phyloP scores from a whole-genome alignment of 2,113 vertebrate genomes.

The Phrynosoma platyrhinos region DNA sequence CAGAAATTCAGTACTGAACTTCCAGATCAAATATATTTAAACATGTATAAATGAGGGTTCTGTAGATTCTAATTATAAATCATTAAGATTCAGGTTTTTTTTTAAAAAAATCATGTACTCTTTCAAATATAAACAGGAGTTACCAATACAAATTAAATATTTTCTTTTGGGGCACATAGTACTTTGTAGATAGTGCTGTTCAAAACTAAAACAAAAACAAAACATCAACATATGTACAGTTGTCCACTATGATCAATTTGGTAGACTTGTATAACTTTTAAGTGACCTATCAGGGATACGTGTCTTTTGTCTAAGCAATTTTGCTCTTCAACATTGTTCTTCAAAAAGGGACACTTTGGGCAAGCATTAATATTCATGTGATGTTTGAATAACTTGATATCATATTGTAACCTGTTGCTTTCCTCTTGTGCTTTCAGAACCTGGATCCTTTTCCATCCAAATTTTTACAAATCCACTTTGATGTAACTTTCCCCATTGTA shows the following conservation, averaged over 20 bases:
- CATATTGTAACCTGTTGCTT: background rate
- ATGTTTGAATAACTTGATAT: background rate
- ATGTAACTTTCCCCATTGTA: background rate
- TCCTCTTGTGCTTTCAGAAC: background rate
- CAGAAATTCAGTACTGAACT: background rate
- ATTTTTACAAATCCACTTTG: background rate
- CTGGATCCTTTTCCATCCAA: background rate
- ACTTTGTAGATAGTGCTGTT: background rate
- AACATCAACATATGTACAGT: background rate
- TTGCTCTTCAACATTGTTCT: background rate
- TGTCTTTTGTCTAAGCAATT: background rate
- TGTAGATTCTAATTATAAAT: background rate
- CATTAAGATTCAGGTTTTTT: background rate
- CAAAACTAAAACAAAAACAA: too few species aligned
- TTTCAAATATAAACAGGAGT: background rate
- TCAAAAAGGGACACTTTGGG: background rate
- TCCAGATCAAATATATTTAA: background rate
- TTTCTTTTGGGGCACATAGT: background rate
- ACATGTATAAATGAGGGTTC: background rate
- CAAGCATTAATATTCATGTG: background rate
- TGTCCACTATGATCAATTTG: background rate
- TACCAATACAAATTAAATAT: background rate
- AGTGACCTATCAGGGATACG: background rate
- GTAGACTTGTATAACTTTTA: background rate
- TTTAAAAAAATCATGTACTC: too few species aligned